These are phyloP conservation scores for Orchestia grillus DNA, from an alignment of 1,140 invertebrate species.

Conservation along the genomic window DNA sequence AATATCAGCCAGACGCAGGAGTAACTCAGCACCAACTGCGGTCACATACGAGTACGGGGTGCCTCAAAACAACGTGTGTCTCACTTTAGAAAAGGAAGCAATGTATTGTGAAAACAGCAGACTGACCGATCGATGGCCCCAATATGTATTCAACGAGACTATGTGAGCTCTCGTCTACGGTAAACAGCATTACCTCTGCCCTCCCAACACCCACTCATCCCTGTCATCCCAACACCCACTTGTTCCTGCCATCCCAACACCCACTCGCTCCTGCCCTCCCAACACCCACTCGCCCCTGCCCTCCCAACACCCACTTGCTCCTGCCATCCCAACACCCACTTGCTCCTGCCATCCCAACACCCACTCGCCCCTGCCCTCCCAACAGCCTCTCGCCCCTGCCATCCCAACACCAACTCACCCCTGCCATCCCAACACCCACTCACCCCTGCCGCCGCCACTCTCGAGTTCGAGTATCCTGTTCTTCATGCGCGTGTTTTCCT, in stretches of 20 bases:
- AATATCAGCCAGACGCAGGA: too few relatives aligned
- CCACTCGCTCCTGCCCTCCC: neutral
- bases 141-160: too few relatives aligned
- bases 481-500: conserved; percentile 93
- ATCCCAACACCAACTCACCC: neutral
- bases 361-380: neutral
- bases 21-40: too few relatives aligned
- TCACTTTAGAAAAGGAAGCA: too few relatives aligned
- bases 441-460: conserved; percentile 75
- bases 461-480: conserved; percentile 82
- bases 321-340: neutral
- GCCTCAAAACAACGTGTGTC: too few relatives aligned
- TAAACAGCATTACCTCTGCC: too few relatives aligned
- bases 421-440: conserved; percentile 55
- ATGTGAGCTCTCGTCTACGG: too few relatives aligned
- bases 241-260: neutral
- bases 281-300: neutral
- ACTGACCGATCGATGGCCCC: too few relatives aligned
- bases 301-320: neutral
- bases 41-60: too few relatives aligned
- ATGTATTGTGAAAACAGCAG: too few relatives aligned
- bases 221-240: neutral
- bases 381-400: neutral
- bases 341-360: neutral
- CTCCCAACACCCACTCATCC: neutral